Base-by-base conservation (phyloP, 2,797 vertebrate species). In the Microctenopoma lineatum region DNA sequence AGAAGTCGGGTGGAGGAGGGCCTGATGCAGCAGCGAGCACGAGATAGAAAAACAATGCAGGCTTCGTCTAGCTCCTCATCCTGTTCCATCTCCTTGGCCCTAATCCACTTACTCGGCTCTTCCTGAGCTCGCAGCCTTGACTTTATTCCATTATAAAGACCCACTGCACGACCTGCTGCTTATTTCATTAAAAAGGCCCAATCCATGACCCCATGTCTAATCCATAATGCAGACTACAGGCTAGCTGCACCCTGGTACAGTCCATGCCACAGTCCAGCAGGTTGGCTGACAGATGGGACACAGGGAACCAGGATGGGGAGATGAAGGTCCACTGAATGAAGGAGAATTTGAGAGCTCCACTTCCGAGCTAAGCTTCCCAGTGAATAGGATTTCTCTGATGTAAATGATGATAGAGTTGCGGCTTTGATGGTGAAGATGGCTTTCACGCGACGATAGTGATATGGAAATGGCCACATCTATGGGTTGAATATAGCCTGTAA, bases 71-170 rank as follows among this genome's bases (percentile, higher is more conserved):
- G 75, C 71, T 71, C 77, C 75, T 86, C 80, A 73, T 85, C 83
- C 75, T 73, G 81, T 84, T 88, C 87, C 79, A 80, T 91, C 88
- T 88, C 86, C 83, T 89, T 83, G 81, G 83, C 71, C 52, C 77
- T 91, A 93, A 93, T 93, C 92, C 90, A 94, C 80, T 94, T 93
- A 93, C 87, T 80, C 79, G 80, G 81, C 89, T 90, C 91, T 90
- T 90, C 88, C 89, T 84, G 88, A 87, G 89, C 82, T 89, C 90
- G 86, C 74, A 83, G 86, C 79, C 86, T 85, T 84, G 75, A 78
- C 84, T 87, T 92, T 88, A 92, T 92, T 92, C 87, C 84, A 92
- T 93, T 93, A 92, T 88, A 87, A 85, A 89, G 90, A 92, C 81
- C 89, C 85, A 82, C 60, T 61, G 78, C 87, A 89, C 68, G 79